These are phyloP conservation scores for Mergus octosetaceus DNA, from an alignment of 2,797 vertebrate species.

Conservation along the genomic window DNA sequence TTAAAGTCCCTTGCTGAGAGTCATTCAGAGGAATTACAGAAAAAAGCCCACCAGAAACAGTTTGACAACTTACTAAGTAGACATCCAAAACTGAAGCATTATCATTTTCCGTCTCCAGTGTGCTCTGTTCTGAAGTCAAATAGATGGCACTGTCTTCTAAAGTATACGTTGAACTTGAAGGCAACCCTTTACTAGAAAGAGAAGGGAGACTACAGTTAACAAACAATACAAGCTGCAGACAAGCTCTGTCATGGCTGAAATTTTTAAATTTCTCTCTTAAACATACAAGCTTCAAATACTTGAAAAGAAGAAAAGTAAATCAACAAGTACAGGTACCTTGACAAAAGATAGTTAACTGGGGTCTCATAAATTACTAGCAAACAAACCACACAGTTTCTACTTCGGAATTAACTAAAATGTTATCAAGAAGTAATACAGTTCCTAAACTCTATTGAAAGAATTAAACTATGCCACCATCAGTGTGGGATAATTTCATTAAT, in stretches of 20 bases:
- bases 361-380: neutral
- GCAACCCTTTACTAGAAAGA: slow-evolving; percentile 84
- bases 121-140: slow-evolving; percentile 91
- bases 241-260: neutral
- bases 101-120: slow-evolving; percentile 90
- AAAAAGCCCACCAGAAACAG: neutral
- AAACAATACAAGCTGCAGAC: neutral
- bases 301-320: neutral
- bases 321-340: neutral
- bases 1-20: neutral
- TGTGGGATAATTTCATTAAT: neutral
- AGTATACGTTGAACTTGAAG: slow-evolving; percentile 92
- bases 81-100: slow-evolving; percentile 92
- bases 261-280: neutral
- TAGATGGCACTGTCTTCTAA: slow-evolving; percentile 95
- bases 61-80: slow-evolving; percentile 88
- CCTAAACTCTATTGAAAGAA: neutral
- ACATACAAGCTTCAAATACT: neutral
- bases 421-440: neutral
- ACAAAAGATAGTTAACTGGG: neutral
- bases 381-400: neutral
- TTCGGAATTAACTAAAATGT: neutral
- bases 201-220: neutral
- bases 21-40: neutral
- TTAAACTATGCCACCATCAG: neutral